Evolutionary conservation across 2,797 vertebrate genomes (phyloP), one percentile per base, ranked within the genome.

Genomic region (Gobionotothen gibberifrons): DNA sequence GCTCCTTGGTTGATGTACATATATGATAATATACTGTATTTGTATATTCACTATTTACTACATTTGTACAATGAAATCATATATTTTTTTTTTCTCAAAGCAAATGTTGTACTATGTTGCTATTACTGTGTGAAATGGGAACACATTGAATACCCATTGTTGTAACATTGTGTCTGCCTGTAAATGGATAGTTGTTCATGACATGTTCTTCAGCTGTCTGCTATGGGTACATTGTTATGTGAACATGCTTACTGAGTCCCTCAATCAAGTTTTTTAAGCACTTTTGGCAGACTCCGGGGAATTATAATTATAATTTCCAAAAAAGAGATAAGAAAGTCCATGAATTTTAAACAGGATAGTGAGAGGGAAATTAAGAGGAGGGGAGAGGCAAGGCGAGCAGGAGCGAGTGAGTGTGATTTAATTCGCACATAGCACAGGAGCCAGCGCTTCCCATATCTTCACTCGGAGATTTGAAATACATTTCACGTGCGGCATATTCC

Each of bases 281-380:
- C 82, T 89, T 93, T 83, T 86, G 69, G 84, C 84, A 81, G 82
- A 88, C 90, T 90, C 81, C 54, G 75, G 78, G 81, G 87, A 90
- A 92, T 92, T 92, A 85, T 85, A 94, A 94, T 95, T 91, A 92
- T 90, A 70, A 57, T 87, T 89, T 82, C 74, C 2, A 46, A 89
- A 87, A 86, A 81, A 83, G 82, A 91, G 93, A 95, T 95, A 94
- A 93, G 92, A 87, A 94, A 94, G 91, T 87, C 91, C 89, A 94
- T 95, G 93, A 93, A 95, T 95, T 94, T 94, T 93, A 93, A 94
- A 89, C 88, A 93, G 92, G 82, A 90, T 69, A 87, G 83, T 85
- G 87, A 92, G 90, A 90, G 75, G 87, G 85, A 90, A 91, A 91
- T 92, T 86, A 89, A 89, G 79, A 85, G 72, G 74, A 84, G 76